Conservation (phyloP, 2,888 invertebrate species). For the Coleophora deauratella region DNA sequence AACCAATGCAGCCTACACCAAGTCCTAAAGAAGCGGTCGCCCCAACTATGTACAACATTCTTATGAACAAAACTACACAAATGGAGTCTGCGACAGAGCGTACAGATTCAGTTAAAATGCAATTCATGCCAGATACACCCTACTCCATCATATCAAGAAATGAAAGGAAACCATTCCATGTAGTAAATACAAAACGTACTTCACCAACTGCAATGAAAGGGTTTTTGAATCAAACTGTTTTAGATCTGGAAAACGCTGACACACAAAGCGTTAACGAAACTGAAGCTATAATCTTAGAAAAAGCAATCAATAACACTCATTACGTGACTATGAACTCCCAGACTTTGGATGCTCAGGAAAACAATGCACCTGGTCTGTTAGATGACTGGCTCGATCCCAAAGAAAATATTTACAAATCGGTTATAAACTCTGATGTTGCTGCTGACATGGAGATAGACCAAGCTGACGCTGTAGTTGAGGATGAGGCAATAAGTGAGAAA, state of each 20-base stretch:
- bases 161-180: constrained; percentile 34
- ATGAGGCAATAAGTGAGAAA: constrained; percentile 43
- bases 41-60: constrained; percentile 8
- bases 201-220: constrained; percentile 29
- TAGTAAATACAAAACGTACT: constrained; percentile 29
- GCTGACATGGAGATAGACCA: constrained; percentile 61
- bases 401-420: constrained; percentile 37
- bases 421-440: constrained; percentile 45
- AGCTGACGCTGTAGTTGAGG: constrained; percentile 37
- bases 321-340: constrained; percentile 31
- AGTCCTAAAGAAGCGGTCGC: constrained; percentile 17
- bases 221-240: constrained; percentile 57
- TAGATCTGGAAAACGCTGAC: constrained; percentile 45
- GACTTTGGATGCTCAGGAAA: constrained; percentile 41
- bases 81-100: not conserved
- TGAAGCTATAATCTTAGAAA: constrained; percentile 44
- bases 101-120: not conserved
- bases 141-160: constrained; percentile 44
- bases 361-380: constrained; percentile 36
- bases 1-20: constrained; percentile 1
- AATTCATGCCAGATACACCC: constrained; percentile 26
- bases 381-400: constrained; percentile 55
- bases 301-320: constrained; percentile 42
- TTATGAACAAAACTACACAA: not conserved
- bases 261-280: constrained; percentile 30